Percentiles rank a stretch among this genome's conserved stretches.
Evolutionary conservation across 2,797 vertebrate species (phyloP).

Genomic region (Gadopsis marmoratus): DNA sequence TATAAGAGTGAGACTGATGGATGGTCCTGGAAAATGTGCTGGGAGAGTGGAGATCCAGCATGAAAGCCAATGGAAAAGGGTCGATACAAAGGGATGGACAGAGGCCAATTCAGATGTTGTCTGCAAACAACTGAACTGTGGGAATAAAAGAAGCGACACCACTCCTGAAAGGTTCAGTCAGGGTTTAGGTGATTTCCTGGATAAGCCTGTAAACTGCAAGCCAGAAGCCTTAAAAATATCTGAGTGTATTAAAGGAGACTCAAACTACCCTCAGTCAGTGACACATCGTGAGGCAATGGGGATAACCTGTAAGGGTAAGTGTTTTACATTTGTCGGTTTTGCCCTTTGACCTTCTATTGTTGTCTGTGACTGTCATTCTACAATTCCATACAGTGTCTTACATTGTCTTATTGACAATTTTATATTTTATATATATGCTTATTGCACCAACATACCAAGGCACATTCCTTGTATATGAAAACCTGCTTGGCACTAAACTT

Average conservation of each 20-base stretch:
- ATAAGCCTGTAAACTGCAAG: accelerated
- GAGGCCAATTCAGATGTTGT: accelerated
- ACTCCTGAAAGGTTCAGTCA: accelerated
- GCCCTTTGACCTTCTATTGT: background rate
- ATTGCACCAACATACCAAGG: too few relatives aligned
- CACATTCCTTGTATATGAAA: too few relatives aligned
- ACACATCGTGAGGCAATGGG: too few relatives aligned
- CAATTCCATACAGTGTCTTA: background rate
- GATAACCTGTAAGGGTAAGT: conserved; percentile 62
- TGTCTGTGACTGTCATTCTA: background rate
- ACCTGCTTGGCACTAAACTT: too few relatives aligned
- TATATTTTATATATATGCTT: too few relatives aligned
- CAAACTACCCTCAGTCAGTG: too few relatives aligned
- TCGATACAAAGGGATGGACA: accelerated
- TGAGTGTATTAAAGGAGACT: accelerated
- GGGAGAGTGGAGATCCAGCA: conserved; percentile 56
- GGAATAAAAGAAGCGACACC: accelerated
- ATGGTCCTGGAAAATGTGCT: conserved; percentile 56
- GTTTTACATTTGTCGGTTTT: background rate
- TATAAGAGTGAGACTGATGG: accelerated
- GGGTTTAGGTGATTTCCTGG: accelerated
- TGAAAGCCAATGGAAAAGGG: background rate
- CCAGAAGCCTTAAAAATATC: accelerated
- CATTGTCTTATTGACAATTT: too few relatives aligned
- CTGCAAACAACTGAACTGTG: conserved; percentile 36